phyloP scores from a whole-genome alignment of 2,797 vertebrate genomes.

The Alca torda region DNA sequence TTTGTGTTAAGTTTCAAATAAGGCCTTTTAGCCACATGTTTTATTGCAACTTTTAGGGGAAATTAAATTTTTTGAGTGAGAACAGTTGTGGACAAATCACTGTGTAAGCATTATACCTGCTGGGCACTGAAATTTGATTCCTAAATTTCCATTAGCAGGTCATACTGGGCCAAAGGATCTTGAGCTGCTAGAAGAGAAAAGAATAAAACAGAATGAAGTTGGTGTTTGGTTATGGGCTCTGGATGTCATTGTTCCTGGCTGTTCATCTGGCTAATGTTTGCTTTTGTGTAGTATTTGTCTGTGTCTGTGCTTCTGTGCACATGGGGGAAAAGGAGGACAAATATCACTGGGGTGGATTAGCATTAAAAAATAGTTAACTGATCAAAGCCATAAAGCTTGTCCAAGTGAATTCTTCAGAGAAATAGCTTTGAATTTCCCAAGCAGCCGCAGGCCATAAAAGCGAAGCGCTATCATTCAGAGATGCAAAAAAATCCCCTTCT shows the following conservation, averaged over 20 bases:
- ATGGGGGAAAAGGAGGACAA: constrained; percentile 49
- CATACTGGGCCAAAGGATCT: background rate
- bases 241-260: constrained; percentile 41
- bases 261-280: constrained; percentile 50
- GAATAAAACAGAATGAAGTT: background rate
- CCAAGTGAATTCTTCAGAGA: constrained; percentile 66
- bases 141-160: background rate
- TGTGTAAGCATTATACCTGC: background rate
- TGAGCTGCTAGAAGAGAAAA: background rate
- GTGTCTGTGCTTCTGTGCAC: constrained; percentile 41
- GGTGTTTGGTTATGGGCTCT: constrained; percentile 16
- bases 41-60: background rate
- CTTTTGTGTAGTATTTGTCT: constrained; percentile 50
- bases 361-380: constrained; percentile 72
- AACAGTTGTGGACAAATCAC: background rate
- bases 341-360: constrained; percentile 63
- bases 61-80: background rate
- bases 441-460: constrained; percentile 54
- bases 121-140: background rate
- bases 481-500: constrained; percentile 57
- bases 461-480: constrained; percentile 36
- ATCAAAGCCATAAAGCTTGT: constrained; percentile 68
- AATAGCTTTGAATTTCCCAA: constrained; percentile 64
- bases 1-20: background rate
- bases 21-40: background rate